Evolutionary conservation across 2,888 invertebrate species (phyloP).

Genomic region (Acanthococcus lagerstroemiae): DNA sequence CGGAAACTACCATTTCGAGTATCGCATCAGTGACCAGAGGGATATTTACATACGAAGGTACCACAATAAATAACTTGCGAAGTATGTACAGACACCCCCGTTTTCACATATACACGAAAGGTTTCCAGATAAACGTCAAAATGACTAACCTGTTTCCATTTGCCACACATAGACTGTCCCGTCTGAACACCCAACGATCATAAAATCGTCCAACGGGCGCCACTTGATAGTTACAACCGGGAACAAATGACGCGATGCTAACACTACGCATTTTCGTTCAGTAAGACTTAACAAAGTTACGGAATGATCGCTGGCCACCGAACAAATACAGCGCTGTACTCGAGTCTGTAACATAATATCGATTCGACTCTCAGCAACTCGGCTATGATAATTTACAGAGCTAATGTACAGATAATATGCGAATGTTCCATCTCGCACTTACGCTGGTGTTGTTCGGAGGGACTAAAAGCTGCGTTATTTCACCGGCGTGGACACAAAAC

Average conservation of each 20-base stretch:
- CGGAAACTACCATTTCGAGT: no score
- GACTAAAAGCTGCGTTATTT: constrained; percentile 85
- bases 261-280: constrained; percentile 87
- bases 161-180: constrained; percentile 99
- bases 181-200: constrained; percentile 94
- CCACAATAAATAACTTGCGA: no score
- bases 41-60: no score
- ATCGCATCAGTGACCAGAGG: no score
- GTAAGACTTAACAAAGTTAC: constrained; percentile 84
- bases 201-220: constrained; percentile 94
- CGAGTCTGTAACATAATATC: constrained; percentile 58
- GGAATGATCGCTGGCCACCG: constrained; percentile 95
- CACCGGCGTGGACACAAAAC: constrained; percentile 96
- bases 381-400: not conserved
- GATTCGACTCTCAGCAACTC: not conserved
- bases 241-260: constrained; percentile 88
- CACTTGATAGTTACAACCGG: constrained; percentile 93
- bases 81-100: no score
- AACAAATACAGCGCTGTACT: constrained; percentile 88
- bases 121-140: not conserved
- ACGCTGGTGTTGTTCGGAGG: constrained; percentile 76
- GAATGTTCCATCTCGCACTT: not conserved
- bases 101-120: not conserved
- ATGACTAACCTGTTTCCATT: constrained; percentile 75
- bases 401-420: not conserved